These are phyloP conservation scores for Andrena praecox DNA, from an alignment of 2,888 invertebrate species.

Conservation along the genomic window DNA sequence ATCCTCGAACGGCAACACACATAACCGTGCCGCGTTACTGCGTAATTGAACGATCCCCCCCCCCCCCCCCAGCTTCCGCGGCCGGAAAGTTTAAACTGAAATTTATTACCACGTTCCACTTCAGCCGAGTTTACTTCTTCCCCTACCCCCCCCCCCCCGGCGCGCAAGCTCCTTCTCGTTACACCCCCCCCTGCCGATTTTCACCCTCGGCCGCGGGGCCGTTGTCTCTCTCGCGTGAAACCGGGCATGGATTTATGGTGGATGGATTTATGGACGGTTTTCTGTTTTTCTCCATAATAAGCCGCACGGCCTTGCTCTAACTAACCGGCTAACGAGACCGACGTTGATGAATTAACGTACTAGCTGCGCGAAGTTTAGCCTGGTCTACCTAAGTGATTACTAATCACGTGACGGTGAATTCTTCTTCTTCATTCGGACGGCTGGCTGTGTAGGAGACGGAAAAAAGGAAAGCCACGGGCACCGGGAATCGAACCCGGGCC, in stretches of 20 bases:
- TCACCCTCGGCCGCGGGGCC: background rate
- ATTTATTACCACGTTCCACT: constrained; percentile 73
- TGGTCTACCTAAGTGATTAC: constrained; percentile 39
- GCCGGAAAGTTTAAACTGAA: constrained; percentile 74
- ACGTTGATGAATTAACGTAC: constrained; percentile 69
- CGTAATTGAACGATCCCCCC: constrained; percentile 74
- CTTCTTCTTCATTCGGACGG: background rate
- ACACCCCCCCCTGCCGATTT: constrained; percentile 1
- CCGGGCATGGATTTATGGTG: constrained; percentile 65
- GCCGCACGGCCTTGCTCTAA: constrained; percentile 55
- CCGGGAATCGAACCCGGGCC: too few species aligned
- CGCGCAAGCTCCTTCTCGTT: constrained; percentile 44
- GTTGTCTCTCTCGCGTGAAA: constrained; percentile 29
- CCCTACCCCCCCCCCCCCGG: too few species aligned
- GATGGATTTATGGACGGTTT: constrained; percentile 68
- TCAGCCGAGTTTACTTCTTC: constrained; percentile 59
- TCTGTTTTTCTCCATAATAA: constrained; percentile 67
- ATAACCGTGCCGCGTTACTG: constrained; percentile 65
- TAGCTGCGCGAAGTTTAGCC: constrained; percentile 39
- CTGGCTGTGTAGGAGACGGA: too few species aligned
- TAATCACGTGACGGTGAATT: constrained; percentile 44
- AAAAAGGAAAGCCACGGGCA: too few species aligned
- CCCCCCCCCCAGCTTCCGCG: constrained; percentile 41
- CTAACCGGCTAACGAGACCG: constrained; percentile 68
- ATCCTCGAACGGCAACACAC: constrained; percentile 61